Evolutionary conservation across 2,888 invertebrate genomes (phyloP).

Genomic region (Napeogenes sylphis): DNA sequence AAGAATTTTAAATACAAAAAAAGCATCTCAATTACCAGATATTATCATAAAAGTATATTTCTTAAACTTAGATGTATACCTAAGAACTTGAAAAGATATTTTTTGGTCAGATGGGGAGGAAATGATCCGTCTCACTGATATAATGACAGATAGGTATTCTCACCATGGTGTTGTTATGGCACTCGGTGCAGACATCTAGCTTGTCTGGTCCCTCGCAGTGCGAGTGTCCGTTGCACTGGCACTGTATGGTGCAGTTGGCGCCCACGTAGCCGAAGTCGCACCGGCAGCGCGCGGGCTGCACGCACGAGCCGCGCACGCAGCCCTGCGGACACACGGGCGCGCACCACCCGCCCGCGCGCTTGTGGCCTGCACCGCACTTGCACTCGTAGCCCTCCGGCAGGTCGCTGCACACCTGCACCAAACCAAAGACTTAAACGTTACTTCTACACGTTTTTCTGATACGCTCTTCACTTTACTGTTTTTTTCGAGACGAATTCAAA

Average conservation of each 20-base stretch:
- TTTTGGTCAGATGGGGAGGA: too few relatives aligned
- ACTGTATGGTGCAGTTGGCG: constrained; percentile 94
- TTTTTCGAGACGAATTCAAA: too few relatives aligned
- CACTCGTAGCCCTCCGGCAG: constrained; percentile 89
- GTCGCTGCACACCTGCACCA: constrained; percentile 86
- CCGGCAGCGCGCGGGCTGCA: constrained; percentile 88
- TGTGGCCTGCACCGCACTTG: constrained; percentile 87
- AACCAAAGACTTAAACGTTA: too few relatives aligned
- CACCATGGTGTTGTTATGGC: constrained; percentile 94
- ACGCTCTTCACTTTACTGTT: too few relatives aligned
- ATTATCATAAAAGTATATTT: too few relatives aligned
- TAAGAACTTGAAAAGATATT: too few relatives aligned
- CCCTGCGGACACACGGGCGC: constrained; percentile 90
- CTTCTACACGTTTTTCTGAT: too few relatives aligned
- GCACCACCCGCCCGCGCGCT: constrained; percentile 80
- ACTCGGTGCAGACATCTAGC: constrained; percentile 87
- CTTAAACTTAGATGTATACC: too few relatives aligned
- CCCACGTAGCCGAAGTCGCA: constrained; percentile 98
- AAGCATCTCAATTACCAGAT: too few relatives aligned
- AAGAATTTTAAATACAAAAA: too few relatives aligned
- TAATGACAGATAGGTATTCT: constrained; percentile 31
- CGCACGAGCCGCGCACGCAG: constrained; percentile 90
- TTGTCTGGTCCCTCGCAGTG: constrained; percentile 93
- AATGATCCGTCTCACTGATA: too few relatives aligned
- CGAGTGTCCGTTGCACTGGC: constrained; percentile 96